These are phyloP conservation scores for Eidolon dupreanum DNA, from an alignment of 2,797 vertebrate species.

Conservation along the genomic window DNA sequence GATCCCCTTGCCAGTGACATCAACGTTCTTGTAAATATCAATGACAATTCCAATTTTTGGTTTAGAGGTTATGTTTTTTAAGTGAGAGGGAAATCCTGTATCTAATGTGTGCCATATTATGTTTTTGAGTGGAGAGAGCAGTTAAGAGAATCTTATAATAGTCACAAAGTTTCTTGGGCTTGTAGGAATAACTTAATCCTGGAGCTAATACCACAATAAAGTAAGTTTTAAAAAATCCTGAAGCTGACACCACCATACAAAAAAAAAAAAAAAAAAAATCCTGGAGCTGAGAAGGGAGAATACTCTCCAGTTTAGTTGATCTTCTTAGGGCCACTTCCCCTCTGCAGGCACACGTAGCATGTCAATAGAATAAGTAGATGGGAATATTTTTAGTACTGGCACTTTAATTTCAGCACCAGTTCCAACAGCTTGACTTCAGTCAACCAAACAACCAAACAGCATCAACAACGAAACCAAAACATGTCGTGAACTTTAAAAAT, in stretches of 20 bases:
- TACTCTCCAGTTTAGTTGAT: background rate
- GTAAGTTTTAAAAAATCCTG: background rate
- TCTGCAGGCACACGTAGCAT: background rate
- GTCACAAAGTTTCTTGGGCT: background rate
- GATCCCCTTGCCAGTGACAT: background rate
- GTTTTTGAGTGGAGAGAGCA: background rate
- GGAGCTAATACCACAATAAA: background rate
- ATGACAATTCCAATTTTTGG: background rate
- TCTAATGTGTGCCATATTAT: too few species aligned
- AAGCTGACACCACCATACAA: background rate
- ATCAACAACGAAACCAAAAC: background rate
- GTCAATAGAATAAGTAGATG: background rate
- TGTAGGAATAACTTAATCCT: background rate
- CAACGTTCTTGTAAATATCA: background rate
- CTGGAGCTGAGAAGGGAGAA: background rate
- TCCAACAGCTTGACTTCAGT: constrained; percentile 35
- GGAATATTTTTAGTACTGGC: constrained; percentile 37
- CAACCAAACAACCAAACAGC: background rate
- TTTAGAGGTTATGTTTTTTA: background rate
- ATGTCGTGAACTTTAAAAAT: background rate
- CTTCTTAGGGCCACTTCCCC: background rate
- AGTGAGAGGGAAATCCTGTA: background rate
- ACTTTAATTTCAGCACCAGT: constrained; percentile 27
- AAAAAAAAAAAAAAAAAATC: background rate
- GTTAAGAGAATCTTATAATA: background rate